These are phyloP conservation scores for Podarcis muralis DNA, from an alignment of 2,113 vertebrate genomes.

Conservation along the genomic window DNA sequence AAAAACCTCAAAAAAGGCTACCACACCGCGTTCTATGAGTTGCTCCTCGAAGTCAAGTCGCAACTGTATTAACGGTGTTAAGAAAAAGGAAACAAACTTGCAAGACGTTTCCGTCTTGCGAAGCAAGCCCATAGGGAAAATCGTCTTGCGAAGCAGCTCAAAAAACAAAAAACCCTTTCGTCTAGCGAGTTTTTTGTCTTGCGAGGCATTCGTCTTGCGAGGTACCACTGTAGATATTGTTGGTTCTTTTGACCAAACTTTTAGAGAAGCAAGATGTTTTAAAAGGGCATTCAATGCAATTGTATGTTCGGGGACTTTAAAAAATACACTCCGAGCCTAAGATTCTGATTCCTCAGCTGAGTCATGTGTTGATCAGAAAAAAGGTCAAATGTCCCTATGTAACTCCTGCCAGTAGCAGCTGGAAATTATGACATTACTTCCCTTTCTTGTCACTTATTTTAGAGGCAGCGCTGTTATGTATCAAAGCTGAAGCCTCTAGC, in stretches of 20 bases:
- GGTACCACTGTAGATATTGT: too few species aligned
- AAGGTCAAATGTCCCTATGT: conserved; percentile 32
- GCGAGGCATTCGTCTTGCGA: too few species aligned
- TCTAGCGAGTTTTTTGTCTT: too few species aligned
- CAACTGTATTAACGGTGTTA: too few species aligned
- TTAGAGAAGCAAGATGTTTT: neutral
- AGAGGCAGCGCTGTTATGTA: conserved; percentile 60
- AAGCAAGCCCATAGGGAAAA: too few species aligned
- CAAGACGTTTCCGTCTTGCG: too few species aligned
- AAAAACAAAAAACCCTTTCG: too few species aligned
- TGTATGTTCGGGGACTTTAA: neutral
- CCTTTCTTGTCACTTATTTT: conserved; percentile 63
- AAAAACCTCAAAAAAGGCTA: too few species aligned
- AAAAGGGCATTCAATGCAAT: conserved; percentile 11
- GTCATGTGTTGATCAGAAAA: neutral
- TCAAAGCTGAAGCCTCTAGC: conserved; percentile 53
- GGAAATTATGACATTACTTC: conserved; percentile 59
- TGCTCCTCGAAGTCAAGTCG: too few species aligned
- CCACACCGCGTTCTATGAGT: too few species aligned
- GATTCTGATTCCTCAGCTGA: neutral
- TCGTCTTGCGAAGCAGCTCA: too few species aligned
- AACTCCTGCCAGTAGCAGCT: conserved; percentile 49
- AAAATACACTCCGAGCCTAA: neutral
- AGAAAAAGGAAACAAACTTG: too few species aligned
- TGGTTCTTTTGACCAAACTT: neutral